Evolutionary conservation across 30 jellyfish, hydroid and myxozoan genomes (phyloP).

Genomic region (Rhopilema esculentum): DNA sequence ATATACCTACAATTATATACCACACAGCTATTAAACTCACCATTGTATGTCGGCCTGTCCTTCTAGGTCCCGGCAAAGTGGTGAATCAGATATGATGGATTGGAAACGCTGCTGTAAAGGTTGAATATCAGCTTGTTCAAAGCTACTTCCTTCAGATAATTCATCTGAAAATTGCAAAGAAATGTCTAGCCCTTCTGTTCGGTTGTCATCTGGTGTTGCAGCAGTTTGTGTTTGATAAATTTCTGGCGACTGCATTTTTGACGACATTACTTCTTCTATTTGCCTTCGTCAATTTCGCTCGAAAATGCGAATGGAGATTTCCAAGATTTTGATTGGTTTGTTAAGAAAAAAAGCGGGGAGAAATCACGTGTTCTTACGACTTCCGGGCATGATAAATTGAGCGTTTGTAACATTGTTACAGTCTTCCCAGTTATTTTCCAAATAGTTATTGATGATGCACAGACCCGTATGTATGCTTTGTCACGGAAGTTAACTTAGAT

Average conservation of each 20-base stretch:
- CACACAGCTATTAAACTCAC: too few species aligned
- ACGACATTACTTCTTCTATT: conserved; percentile 46
- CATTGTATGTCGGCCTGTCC: conserved; percentile 49
- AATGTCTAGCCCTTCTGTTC: not conserved
- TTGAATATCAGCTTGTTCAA: not conserved
- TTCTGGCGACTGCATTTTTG: conserved; percentile 72
- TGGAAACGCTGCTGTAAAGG: not conserved
- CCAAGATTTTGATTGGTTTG: conserved; percentile 31
- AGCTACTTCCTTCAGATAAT: not conserved
- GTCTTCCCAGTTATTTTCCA: too few species aligned
- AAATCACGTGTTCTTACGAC: conserved; percentile 56
- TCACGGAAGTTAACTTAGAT: too few species aligned
- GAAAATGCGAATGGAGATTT: conserved; percentile 1
- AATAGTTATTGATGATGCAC: too few species aligned
- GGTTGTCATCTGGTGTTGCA: not conserved
- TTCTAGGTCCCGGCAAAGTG: conserved; percentile 29
- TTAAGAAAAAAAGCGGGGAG: not conserved
- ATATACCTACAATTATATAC: too few species aligned
- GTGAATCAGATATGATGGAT: conserved; percentile 20
- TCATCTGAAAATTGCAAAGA: not conserved
- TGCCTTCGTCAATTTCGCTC: conserved; percentile 41
- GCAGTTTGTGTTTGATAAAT: conserved; percentile 19
- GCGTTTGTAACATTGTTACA: too few species aligned
- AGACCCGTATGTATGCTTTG: too few species aligned
- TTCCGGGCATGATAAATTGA: too few species aligned